Conservation (phyloP, 2,888 invertebrate species). For the Stenichneumon culpator region DNA sequence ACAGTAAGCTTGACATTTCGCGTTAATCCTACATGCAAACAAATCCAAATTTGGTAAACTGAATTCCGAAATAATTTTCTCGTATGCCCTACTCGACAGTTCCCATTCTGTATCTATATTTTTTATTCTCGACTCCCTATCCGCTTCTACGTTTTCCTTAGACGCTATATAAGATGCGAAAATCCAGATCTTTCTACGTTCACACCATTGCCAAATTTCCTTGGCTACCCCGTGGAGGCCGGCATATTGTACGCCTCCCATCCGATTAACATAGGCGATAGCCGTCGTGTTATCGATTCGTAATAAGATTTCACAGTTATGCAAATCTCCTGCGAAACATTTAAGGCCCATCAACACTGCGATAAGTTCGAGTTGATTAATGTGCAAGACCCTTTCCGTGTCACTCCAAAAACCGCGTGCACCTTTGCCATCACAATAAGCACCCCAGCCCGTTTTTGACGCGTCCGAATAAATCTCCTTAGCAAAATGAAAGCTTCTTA, state of each 20-base stretch:
- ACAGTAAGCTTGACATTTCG: conserved; percentile 67
- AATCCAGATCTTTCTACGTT: conserved; percentile 59
- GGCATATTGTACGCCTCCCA: conserved; percentile 70
- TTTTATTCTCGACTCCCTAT: conserved; percentile 48
- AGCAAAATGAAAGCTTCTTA: background rate
- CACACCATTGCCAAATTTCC: conserved; percentile 65
- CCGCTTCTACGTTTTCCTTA: conserved; percentile 62
- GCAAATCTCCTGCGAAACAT: conserved; percentile 29
- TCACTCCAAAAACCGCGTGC: background rate
- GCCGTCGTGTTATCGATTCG: conserved; percentile 72
- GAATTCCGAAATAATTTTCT: no score
- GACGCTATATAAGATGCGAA: conserved; percentile 63
- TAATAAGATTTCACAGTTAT: conserved; percentile 63
- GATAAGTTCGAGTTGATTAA: background rate
- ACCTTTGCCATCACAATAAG: background rate
- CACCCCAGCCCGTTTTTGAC: background rate
- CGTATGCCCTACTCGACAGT: no score
- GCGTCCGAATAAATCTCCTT: background rate
- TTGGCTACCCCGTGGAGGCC: conserved; percentile 62
- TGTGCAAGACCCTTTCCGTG: background rate
- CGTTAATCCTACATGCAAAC: conserved; percentile 62
- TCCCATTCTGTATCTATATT: conserved; percentile 67
- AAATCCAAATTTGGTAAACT: no score
- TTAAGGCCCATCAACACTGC: background rate
- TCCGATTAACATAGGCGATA: conserved; percentile 69